Evolutionary conservation across 2,113 vertebrate genomes (phyloP).

Genomic region (Naja naja): DNA sequence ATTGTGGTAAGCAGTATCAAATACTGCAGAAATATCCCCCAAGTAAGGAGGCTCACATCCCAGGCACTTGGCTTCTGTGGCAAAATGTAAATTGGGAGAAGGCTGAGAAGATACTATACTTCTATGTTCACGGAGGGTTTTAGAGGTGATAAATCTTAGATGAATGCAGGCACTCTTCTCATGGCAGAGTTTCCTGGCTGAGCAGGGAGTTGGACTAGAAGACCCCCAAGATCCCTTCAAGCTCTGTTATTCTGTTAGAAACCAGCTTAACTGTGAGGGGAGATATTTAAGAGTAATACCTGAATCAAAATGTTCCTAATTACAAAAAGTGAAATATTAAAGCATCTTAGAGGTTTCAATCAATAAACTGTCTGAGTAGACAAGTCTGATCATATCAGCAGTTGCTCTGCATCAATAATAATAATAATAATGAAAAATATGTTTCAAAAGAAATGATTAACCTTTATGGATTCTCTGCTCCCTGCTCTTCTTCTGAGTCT

Average conservation of each 20-base stretch:
- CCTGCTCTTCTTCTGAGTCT: not conserved
- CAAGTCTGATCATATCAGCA: not conserved
- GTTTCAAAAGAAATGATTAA: not conserved
- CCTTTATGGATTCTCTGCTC: not conserved
- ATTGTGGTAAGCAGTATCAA: not conserved
- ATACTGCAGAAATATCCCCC: not conserved
- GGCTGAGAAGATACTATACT: not conserved
- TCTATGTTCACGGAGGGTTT: not conserved
- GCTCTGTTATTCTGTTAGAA: not conserved
- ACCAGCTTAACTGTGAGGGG: not conserved
- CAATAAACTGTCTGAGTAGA: not conserved
- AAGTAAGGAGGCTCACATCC: not conserved
- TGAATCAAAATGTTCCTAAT: not conserved
- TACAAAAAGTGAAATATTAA: not conserved
- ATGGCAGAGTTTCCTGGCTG: not conserved
- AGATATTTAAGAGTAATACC: not conserved
- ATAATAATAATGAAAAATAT: not conserved
- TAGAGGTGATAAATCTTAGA: not conserved
- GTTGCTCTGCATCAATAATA: not conserved
- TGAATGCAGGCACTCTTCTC: not conserved
- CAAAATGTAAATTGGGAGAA: not conserved
- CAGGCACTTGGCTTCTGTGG: not conserved
- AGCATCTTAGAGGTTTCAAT: not conserved
- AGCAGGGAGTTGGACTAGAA: not conserved
- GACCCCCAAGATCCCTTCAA: not conserved